phyloP scores from a whole-genome alignment of 2,888 invertebrate species.

The Dione vanillae region DNA sequence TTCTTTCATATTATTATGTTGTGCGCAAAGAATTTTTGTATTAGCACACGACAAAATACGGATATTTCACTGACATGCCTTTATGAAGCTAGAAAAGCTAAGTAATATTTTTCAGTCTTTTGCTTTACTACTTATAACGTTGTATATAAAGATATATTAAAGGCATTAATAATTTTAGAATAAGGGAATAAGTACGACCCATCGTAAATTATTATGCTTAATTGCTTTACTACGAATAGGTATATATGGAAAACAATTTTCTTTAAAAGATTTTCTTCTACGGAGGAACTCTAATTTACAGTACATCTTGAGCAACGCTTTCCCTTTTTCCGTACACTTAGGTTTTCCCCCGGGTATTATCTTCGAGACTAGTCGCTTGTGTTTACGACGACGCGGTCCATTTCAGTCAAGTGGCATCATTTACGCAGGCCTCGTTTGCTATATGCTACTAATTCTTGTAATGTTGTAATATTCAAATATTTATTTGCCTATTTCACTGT shows the following conservation, averaged over 20 bases:
- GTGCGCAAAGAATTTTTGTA: constrained; percentile 4
- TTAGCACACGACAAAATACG: neutral
- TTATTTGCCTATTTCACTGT: neutral
- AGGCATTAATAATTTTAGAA: too few relatives aligned
- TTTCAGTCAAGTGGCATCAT: neutral
- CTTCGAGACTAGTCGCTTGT: neutral
- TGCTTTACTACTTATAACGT: too few relatives aligned
- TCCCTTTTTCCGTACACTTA: neutral
- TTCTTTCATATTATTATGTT: neutral
- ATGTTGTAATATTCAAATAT: neutral
- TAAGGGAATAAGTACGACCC: too few relatives aligned
- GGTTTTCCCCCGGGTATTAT: neutral
- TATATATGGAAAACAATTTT: neutral
- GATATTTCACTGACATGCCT: neutral
- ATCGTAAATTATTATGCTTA: too few relatives aligned
- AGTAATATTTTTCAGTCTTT: too few relatives aligned
- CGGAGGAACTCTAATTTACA: neutral
- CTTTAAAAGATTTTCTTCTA: neutral
- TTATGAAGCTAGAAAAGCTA: neutral
- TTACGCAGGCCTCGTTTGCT: neutral
- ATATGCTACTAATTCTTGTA: neutral
- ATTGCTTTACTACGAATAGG: too few relatives aligned
- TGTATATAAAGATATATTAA: too few relatives aligned
- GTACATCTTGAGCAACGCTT: neutral
- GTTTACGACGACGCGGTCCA: neutral